Conservation (phyloP, 2,113 vertebrate species). For the Lepisosteus osseus region DNA sequence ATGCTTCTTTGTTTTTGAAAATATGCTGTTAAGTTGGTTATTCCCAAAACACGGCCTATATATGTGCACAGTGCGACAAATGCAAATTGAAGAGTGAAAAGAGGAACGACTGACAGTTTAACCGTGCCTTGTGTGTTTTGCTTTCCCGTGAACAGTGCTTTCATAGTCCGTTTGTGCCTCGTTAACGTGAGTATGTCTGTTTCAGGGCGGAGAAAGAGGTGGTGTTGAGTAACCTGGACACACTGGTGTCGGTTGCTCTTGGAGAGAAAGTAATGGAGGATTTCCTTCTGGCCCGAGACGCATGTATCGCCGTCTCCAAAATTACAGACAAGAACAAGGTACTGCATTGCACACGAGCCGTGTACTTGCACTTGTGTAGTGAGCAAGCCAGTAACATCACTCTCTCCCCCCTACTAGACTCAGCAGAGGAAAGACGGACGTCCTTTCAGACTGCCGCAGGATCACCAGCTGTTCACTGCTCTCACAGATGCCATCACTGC, state of each 20-base stretch:
- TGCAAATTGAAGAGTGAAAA: slow-evolving; percentile 30
- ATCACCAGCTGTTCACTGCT: slow-evolving; percentile 77
- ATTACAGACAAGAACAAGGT: slow-evolving; percentile 79
- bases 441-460: slow-evolving; percentile 79
- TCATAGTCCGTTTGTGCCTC: slow-evolving; percentile 53
- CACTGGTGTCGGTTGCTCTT: slow-evolving; percentile 78
- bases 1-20: too few relatives aligned
- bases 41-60: too few relatives aligned
- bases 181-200: neutral
- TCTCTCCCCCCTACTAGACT: slow-evolving; percentile 25
- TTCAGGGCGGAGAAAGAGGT: slow-evolving; percentile 85
- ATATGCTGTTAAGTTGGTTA: too few relatives aligned
- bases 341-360: neutral
- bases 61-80: neutral
- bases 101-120: slow-evolving; percentile 49
- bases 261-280: slow-evolving; percentile 78
- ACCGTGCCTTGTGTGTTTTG: slow-evolving; percentile 45
- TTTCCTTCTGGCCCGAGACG: slow-evolving; percentile 79
- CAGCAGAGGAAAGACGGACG: slow-evolving; percentile 56
- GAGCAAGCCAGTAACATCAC: too few relatives aligned
- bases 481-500: slow-evolving; percentile 71
- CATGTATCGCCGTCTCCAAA: slow-evolving; percentile 77
- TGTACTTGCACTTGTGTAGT: too few relatives aligned
- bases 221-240: slow-evolving; percentile 87
- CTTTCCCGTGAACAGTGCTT: slow-evolving; percentile 43